Base-by-base conservation (phyloP, 1,140 invertebrate species). In the Atta cephalotes region DNA sequence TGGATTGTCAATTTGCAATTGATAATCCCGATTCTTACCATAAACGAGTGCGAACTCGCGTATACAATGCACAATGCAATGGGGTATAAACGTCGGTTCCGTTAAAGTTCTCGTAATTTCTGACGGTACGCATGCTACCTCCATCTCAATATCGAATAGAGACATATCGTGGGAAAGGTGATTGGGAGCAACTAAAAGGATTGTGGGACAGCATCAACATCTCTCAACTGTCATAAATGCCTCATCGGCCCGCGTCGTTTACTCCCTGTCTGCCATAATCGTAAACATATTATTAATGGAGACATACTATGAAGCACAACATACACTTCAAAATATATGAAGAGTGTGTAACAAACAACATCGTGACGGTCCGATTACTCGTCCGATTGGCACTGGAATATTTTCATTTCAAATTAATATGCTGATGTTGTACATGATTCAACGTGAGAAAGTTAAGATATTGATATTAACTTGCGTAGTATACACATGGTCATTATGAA, bases 151-250 rank as follows among this genome's bases (percentile, higher is more conserved):
- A 89, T 89, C 80, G 76, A 89, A 86, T 71, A 70, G 76, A 81
- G 88, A 89, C 88, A 76, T 86, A 85, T 89, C 76, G 78, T 31
- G 77, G 70, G 68, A 62, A 87, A 63, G 53, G 39, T 16, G 62
- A 62, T 66, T 21, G 70, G 31, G 45, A 76, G 39, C n/a, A 76
- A 74, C 88, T 89, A 89, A 89, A 82, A 89, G 88, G 88, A 89
- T 89, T 88, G 88, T 65, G 87, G 87, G 70, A 88, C 68, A 85
- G 87, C 87, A 77, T 89, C 81, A 81, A 88, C 87, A 70, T 18
- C 87, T 72, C 28, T 25, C 80, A 58, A 62, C 39, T 84, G 82
- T 66, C 74, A 88, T 88, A 86, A 88, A 62, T 82, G 39, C 49
- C 45, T 16, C 74, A 65, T 45, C 25, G 12, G 66, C 35, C 39